These are phyloP conservation scores for Ataeniobius toweri DNA, from an alignment of 2,797 vertebrate genomes.

Conservation along the genomic window DNA sequence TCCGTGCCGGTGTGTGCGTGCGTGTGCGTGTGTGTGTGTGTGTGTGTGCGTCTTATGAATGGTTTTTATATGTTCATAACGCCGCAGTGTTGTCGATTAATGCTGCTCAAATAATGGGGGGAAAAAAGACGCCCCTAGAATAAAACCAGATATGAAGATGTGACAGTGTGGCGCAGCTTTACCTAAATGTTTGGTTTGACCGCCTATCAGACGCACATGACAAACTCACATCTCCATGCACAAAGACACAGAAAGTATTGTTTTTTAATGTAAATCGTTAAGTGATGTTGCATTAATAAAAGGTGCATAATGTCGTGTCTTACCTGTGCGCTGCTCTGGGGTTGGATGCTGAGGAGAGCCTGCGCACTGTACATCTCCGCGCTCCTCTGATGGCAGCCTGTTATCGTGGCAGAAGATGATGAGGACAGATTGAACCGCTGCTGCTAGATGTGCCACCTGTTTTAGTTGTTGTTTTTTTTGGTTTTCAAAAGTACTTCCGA, in stretches of 20 bases:
- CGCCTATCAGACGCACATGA: conserved; percentile 45
- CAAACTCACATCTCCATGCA: conserved; percentile 31
- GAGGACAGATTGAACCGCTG: conserved; percentile 51
- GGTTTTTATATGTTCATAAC: conserved; percentile 31
- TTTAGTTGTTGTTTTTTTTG: conserved; percentile 26
- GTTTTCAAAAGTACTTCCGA: conserved; percentile 17
- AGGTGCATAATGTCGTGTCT: conserved; percentile 75
- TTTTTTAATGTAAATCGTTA: conserved; percentile 4
- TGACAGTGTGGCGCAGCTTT: conserved; percentile 64
- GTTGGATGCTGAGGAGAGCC: conserved; percentile 67
- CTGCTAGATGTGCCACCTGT: conserved; percentile 53
- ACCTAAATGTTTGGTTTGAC: conserved; percentile 58
- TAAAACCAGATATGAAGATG: not conserved
- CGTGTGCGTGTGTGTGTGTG: conserved; percentile 31
- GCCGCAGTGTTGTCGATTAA: conserved; percentile 29
- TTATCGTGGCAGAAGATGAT: conserved; percentile 62
- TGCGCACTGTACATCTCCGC: conserved; percentile 70
- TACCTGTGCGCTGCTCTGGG: conserved; percentile 76
- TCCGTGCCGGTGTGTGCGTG: conserved; percentile 61
- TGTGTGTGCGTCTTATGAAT: conserved; percentile 24
- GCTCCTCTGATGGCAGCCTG: conserved; percentile 62
- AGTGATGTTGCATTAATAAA: conserved; percentile 28
- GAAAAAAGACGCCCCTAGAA: too few relatives aligned
- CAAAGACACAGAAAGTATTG: conserved; percentile 16
- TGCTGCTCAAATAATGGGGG: conserved; percentile 16